phyloP scores from a whole-genome alignment of 2,113 vertebrate genomes.

The Camelus bactrianus region DNA sequence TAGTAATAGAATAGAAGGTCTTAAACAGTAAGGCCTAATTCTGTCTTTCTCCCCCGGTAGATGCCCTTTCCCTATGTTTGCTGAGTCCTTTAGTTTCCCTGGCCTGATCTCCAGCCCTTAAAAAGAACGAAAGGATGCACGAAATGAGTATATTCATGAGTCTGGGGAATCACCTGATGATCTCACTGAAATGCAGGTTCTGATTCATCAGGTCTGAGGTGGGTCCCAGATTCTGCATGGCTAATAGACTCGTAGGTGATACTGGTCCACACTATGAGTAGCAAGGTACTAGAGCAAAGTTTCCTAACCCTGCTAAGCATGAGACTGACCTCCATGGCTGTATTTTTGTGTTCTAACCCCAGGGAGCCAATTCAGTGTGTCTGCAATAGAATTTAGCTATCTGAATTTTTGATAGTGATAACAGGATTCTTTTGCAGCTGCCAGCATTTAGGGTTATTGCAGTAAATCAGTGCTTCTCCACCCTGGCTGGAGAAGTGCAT shows the following conservation, averaged over 20 bases:
- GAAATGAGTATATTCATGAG: neutral
- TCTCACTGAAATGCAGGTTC: neutral
- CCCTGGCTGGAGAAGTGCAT: neutral
- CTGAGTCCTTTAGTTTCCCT: neutral
- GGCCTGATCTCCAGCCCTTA: neutral
- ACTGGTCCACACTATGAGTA: neutral
- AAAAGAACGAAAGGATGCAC: neutral
- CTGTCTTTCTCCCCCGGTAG: neutral
- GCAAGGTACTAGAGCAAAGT: neutral
- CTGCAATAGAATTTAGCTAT: constrained; percentile 53
- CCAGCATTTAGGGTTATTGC: neutral
- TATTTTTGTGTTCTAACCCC: neutral
- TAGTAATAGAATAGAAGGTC: neutral
- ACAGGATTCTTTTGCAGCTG: neutral
- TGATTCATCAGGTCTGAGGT: neutral
- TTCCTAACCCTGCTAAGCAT: neutral
- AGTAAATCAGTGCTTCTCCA: neutral
- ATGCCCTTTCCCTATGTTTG: neutral
- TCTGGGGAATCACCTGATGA: neutral
- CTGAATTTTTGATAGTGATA: constrained; percentile 49
- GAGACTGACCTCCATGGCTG: neutral
- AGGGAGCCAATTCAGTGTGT: neutral
- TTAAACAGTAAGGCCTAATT: neutral
- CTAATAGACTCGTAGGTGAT: neutral
- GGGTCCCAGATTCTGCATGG: neutral